These are phyloP conservation scores for Hafferia zeledoni DNA, from an alignment of 2,797 vertebrate species.

Conservation along the genomic window DNA sequence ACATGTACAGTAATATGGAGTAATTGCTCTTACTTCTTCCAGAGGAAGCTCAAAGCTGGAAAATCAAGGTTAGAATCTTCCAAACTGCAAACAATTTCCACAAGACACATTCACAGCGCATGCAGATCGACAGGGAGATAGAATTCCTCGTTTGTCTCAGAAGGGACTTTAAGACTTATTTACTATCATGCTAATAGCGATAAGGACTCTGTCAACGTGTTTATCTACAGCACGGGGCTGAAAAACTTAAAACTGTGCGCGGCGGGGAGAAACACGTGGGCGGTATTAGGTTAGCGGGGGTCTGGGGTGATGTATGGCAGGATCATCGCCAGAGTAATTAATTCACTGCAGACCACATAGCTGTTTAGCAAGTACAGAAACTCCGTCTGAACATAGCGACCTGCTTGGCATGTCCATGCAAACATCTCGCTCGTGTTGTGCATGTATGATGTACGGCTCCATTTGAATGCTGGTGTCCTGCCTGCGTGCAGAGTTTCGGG, in stretches of 20 bases:
- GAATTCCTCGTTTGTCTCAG: neutral
- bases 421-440: neutral
- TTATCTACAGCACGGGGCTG: neutral
- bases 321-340: neutral
- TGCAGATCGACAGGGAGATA: neutral
- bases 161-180: neutral
- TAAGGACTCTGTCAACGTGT: neutral
- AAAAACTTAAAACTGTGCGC: neutral
- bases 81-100: constrained; percentile 43
- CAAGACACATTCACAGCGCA: neutral
- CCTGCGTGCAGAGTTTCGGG: neutral
- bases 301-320: too few species aligned
- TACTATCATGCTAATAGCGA: neutral
- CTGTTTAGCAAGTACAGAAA: neutral
- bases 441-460: neutral
- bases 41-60: constrained; percentile 66
- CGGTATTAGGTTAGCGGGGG: neutral
- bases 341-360: neutral
- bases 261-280: neutral
- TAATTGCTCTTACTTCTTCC: constrained; percentile 66
- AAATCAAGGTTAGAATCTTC: constrained; percentile 45
- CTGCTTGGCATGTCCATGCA: rapidly evolving
- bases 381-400: neutral
- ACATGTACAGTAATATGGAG: constrained; percentile 39
- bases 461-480: too few species aligned